Evolutionary conservation across 2,888 invertebrate species (phyloP).

Genomic region (Nemoura dubitans): DNA sequence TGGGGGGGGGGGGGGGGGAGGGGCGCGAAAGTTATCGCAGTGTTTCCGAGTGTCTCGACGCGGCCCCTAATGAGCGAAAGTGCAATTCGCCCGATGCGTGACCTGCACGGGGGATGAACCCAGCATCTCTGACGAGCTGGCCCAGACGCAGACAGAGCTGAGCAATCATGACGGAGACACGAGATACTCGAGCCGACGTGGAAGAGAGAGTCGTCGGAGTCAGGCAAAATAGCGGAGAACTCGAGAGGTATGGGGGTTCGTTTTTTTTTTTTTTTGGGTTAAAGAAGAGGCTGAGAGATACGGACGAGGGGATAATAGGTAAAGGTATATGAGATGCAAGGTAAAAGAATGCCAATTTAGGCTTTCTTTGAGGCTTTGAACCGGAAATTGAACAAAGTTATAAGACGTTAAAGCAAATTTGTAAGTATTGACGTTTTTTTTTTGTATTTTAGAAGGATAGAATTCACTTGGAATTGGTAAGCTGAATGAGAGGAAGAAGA

Average conservation of each 20-base stretch:
- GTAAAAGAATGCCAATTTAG: neutral
- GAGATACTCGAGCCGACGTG: neutral
- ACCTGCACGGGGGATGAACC: conserved; percentile 38
- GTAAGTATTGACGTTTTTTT: no score
- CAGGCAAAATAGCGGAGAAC: conserved; percentile 8
- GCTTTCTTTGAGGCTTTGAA: neutral
- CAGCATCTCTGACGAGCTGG: neutral
- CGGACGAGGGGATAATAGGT: neutral
- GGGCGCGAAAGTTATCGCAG: conserved; percentile 36
- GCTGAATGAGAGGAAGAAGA: neutral
- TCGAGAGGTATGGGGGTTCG: neutral
- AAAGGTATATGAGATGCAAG: neutral
- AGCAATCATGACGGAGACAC: conserved; percentile 15
- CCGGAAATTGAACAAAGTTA: neutral
- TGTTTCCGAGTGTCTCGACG: conserved; percentile 33
- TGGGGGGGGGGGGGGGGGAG: neutral
- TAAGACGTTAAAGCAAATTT: no score
- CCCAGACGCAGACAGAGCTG: neutral
- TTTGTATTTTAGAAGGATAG: no score
- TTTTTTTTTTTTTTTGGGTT: neutral
- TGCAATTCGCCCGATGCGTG: conserved; percentile 42
- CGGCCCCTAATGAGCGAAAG: conserved; percentile 42
- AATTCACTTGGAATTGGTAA: neutral
- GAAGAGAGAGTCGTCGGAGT: neutral
- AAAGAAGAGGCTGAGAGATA: neutral